Percentiles rank a stretch among this genome's conserved stretches.
Evolutionary conservation across 2,113 vertebrate genomes (phyloP).

Genomic region (Limnothrissa miodon): DNA sequence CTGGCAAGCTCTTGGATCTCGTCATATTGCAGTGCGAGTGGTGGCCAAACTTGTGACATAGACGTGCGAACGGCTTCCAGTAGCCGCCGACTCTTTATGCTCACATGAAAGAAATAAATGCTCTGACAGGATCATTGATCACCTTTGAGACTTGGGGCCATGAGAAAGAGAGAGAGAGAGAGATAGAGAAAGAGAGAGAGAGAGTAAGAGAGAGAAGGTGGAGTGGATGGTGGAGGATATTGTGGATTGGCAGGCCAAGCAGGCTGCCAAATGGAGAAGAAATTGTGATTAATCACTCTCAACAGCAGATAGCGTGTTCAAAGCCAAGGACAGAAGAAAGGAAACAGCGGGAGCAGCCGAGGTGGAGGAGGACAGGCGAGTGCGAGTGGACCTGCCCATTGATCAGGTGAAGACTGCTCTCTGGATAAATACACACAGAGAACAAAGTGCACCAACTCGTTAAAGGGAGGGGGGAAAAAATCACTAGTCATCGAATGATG

Average conservation of each 20-base stretch:
- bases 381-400: conserved; percentile 65
- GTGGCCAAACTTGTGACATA: conserved; percentile 46
- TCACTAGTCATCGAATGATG: conserved; percentile 14
- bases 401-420: conserved; percentile 58
- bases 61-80: conserved; percentile 47
- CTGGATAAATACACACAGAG: conserved; percentile 18
- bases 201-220: conserved; percentile 27
- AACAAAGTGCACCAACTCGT: conserved; percentile 17
- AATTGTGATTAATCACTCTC: conserved; percentile 74
- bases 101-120: conserved; percentile 64
- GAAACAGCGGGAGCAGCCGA: conserved; percentile 59
- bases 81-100: conserved; percentile 49
- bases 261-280: conserved; percentile 56
- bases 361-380: conserved; percentile 58
- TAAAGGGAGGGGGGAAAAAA: background rate
- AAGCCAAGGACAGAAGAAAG: conserved; percentile 62
- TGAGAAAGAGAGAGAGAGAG: conserved; percentile 30
- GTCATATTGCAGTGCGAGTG: conserved; percentile 43
- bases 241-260: conserved; percentile 22
- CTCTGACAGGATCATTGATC: conserved; percentile 66
- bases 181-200: conserved; percentile 23
- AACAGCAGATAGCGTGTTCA: conserved; percentile 68
- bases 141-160: conserved; percentile 55
- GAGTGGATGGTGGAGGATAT: conserved; percentile 28
- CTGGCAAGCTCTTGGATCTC: conserved; percentile 48